phyloP scores from a whole-genome alignment of 2,888 invertebrate species.

The Acanthosepion esculentum region DNA sequence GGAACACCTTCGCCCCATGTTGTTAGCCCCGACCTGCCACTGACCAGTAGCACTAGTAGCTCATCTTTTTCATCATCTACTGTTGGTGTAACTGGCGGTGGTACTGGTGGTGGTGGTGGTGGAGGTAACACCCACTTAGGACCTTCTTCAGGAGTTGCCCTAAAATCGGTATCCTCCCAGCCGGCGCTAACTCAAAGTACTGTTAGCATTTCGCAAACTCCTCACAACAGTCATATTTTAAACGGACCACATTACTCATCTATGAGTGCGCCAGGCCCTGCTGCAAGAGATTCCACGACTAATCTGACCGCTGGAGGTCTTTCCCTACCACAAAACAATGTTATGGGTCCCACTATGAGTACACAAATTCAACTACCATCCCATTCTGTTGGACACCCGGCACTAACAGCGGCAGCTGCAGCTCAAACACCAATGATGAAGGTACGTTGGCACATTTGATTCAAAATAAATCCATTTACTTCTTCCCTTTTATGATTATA shows the following conservation, averaged over 20 bases:
- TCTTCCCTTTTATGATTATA: too few species aligned
- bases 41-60: constrained; percentile 42
- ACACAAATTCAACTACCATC: constrained; percentile 24
- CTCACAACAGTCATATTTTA: constrained; percentile 66
- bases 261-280: constrained; percentile 59
- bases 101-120: constrained; percentile 56
- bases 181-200: constrained; percentile 52
- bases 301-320: constrained; percentile 56
- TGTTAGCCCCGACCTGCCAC: constrained; percentile 52
- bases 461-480: too few species aligned
- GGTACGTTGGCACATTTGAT: constrained; percentile 41
- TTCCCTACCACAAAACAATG: constrained; percentile 48
- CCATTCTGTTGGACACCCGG: constrained; percentile 45
- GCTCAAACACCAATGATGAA: constrained; percentile 64
- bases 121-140: constrained; percentile 50
- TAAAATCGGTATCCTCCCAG: constrained; percentile 55
- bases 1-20: constrained; percentile 53
- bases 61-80: constrained; percentile 59
- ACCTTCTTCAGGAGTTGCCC: constrained; percentile 50
- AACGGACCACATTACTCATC: constrained; percentile 71
- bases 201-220: constrained; percentile 57
- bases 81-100: constrained; percentile 53
- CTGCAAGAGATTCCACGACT: constrained; percentile 54
- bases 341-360: constrained; percentile 47
- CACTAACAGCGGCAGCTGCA: constrained; percentile 49